These are phyloP conservation scores for Agapornis roseicollis DNA, from an alignment of 2,113 vertebrate genomes.

Conservation along the genomic window DNA sequence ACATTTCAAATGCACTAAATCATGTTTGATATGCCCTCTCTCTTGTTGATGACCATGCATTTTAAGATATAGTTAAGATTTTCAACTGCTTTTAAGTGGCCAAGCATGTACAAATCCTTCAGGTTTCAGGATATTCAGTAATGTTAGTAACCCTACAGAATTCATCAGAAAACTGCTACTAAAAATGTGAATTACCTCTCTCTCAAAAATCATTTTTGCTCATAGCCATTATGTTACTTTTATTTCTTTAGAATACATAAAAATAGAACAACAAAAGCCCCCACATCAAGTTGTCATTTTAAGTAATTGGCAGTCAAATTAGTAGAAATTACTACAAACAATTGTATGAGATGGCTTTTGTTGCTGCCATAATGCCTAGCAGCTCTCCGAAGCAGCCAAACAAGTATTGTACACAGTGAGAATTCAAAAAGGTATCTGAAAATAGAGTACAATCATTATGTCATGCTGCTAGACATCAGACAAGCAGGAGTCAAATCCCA, in stretches of 20 bases:
- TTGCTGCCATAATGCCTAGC: background rate
- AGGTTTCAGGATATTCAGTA: background rate
- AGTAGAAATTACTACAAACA: background rate
- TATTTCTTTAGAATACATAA: background rate
- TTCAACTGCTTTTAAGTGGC: background rate
- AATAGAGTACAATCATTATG: background rate
- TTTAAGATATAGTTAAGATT: background rate
- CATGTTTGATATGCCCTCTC: background rate
- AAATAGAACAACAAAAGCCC: background rate
- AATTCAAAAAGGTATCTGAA: background rate
- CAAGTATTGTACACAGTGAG: background rate
- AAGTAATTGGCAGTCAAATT: background rate
- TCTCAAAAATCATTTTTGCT: background rate
- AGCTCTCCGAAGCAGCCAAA: background rate
- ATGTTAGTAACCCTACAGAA: background rate
- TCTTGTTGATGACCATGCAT: background rate
- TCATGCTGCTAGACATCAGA: fast-evolving
- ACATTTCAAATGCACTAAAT: conserved; percentile 37
- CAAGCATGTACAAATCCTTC: background rate
- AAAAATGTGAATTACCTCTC: background rate
- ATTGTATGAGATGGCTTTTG: background rate
- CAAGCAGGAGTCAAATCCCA: background rate
- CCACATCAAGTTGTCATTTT: background rate
- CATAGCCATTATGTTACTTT: background rate
- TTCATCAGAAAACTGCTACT: background rate